Conservation (phyloP, 2,113 vertebrate genomes). For the Eonycteris spelaea region DNA sequence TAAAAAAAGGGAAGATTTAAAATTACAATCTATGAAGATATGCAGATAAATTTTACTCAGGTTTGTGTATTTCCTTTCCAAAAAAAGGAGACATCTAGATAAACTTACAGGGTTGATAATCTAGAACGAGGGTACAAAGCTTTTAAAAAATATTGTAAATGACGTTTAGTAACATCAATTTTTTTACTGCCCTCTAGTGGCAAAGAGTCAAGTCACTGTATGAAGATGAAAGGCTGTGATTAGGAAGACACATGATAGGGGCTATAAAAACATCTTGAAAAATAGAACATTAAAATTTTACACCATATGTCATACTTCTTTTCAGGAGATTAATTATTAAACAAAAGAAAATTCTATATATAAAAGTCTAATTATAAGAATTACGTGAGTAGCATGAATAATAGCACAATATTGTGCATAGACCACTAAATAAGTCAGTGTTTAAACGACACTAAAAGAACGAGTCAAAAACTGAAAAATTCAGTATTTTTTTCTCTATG, state of each 20-base stretch:
- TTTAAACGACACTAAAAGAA: neutral
- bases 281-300: conserved; percentile 64
- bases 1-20: neutral
- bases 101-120: neutral
- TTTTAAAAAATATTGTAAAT: neutral
- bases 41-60: neutral
- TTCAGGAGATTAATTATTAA: conserved; percentile 31
- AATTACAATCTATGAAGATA: neutral
- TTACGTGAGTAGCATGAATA: neutral
- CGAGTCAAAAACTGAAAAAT: neutral
- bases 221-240: neutral
- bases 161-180: conserved; percentile 61
- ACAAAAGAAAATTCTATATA: neutral
- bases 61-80: neutral
- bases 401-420: neutral
- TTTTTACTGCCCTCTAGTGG: conserved; percentile 73
- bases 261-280: conserved; percentile 41
- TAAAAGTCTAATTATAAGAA: neutral
- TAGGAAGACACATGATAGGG: neutral
- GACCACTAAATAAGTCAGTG: neutral
- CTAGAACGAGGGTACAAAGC: neutral
- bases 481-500: neutral
- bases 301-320: neutral
- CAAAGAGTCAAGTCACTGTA: conserved; percentile 14
- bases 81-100: neutral